phyloP scores from a whole-genome alignment of 2,888 invertebrate species.

The Hedya salicella region DNA sequence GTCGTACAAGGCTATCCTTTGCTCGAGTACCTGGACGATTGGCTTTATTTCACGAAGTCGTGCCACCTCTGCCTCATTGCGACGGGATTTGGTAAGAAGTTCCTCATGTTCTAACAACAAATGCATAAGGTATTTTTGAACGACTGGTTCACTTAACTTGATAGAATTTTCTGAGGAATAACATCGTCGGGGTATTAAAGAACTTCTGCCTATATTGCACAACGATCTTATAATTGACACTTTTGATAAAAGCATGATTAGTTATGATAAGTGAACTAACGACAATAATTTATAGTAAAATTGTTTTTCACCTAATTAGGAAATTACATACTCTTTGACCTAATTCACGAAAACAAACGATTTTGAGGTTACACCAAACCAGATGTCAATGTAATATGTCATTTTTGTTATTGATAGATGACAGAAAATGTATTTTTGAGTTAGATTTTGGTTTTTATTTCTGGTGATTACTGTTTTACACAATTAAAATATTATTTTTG shows the following conservation, averaged over 20 bases:
- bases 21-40: constrained; percentile 84
- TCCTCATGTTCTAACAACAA: constrained; percentile 83
- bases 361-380: constrained; percentile 15
- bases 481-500: too few relatives aligned
- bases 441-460: too few relatives aligned
- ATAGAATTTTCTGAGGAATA: constrained; percentile 68
- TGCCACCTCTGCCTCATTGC: constrained; percentile 61
- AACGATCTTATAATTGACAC: constrained; percentile 56
- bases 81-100: constrained; percentile 65
- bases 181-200: constrained; percentile 52
- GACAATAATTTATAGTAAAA: neutral
- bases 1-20: constrained; percentile 83
- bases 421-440: too few relatives aligned
- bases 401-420: too few relatives aligned
- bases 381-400: constrained; percentile 16
- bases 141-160: constrained; percentile 71
- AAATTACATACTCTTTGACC: constrained; percentile 1
- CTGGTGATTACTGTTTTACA: too few relatives aligned
- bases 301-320: too few relatives aligned
- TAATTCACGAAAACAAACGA: neutral
- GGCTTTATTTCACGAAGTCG: constrained; percentile 81
- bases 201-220: constrained; percentile 54
- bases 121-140: constrained; percentile 82
- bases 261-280: neutral
- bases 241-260: constrained; percentile 60